phyloP scores from a whole-genome alignment of 2,888 invertebrate species.

The Chrysodeixis includens region DNA sequence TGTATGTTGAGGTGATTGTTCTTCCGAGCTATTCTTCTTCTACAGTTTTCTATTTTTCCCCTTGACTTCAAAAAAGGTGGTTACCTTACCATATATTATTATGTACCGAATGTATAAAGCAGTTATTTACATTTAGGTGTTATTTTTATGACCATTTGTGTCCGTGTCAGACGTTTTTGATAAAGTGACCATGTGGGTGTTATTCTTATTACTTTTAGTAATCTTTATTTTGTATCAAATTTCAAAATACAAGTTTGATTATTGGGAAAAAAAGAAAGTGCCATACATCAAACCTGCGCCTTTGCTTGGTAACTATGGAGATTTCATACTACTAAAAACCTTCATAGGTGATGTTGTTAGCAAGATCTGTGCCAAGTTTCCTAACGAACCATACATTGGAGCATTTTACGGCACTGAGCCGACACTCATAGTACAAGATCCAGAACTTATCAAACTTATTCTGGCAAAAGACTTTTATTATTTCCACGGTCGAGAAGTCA shows the following conservation, averaged over 20 bases:
- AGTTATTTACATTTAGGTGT: neutral
- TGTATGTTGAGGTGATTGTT: too few relatives aligned
- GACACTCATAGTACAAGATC: conserved; percentile 51
- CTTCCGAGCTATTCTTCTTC: too few relatives aligned
- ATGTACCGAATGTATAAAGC: neutral
- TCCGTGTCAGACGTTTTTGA: neutral
- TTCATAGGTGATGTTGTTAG: conserved; percentile 31
- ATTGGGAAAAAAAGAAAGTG: conserved; percentile 52
- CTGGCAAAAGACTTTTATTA: conserved; percentile 56
- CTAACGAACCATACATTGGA: conserved; percentile 53
- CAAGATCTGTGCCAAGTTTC: conserved; percentile 47
- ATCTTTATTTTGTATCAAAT: conserved; percentile 10
- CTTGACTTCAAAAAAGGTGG: neutral
- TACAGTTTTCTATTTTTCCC: neutral
- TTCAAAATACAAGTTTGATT: conserved; percentile 35
- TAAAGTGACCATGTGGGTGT: neutral
- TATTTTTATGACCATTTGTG: neutral
- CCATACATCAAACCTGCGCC: conserved; percentile 42
- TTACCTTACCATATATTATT: neutral
- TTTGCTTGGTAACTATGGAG: conserved; percentile 51
- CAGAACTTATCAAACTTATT: conserved; percentile 48
- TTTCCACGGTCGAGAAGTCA: conserved; percentile 50
- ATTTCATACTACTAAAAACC: conserved; percentile 36
- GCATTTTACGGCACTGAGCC: conserved; percentile 55
- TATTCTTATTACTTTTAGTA: neutral